phyloP scores from a whole-genome alignment of 1,140 invertebrate species.

The Uloborus diversus region DNA sequence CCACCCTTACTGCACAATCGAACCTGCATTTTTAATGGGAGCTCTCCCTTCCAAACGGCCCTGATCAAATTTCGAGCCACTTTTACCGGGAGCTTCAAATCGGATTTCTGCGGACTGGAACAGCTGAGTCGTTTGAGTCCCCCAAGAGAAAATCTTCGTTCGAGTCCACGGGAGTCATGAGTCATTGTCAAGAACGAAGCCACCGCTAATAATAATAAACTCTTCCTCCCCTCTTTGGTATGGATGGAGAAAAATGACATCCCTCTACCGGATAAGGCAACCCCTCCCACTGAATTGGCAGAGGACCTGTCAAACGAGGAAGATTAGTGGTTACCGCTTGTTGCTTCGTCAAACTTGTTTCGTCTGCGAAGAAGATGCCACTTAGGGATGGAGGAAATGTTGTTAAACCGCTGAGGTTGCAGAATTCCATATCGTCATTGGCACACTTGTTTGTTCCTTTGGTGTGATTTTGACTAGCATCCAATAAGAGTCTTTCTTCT shows the following conservation, averaged over 20 bases:
- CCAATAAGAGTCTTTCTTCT: too few relatives aligned
- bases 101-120: conserved; percentile 23
- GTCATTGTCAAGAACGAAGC: conserved; percentile 45
- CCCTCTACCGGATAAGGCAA: not conserved
- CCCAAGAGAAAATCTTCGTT: not conserved
- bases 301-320: conserved; percentile 27
- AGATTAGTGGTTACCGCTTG: conserved; percentile 4
- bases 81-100: conserved; percentile 32
- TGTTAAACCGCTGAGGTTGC: too few relatives aligned
- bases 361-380: not conserved
- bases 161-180: conserved; percentile 23
- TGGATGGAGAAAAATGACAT: conserved; percentile 32
- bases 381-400: not conserved
- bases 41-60: not conserved
- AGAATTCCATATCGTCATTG: too few relatives aligned
- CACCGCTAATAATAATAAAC: conserved; percentile 45
- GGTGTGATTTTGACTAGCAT: too few relatives aligned
- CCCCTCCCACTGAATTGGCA: not conserved
- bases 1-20: not conserved
- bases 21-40: conserved; percentile 40
- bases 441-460: too few relatives aligned
- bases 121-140: conserved; percentile 26
- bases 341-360: not conserved
- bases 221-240: not conserved
- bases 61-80: conserved; percentile 46